phyloP scores from a whole-genome alignment of 2,797 vertebrate species.

The Lacerta bilineata region DNA sequence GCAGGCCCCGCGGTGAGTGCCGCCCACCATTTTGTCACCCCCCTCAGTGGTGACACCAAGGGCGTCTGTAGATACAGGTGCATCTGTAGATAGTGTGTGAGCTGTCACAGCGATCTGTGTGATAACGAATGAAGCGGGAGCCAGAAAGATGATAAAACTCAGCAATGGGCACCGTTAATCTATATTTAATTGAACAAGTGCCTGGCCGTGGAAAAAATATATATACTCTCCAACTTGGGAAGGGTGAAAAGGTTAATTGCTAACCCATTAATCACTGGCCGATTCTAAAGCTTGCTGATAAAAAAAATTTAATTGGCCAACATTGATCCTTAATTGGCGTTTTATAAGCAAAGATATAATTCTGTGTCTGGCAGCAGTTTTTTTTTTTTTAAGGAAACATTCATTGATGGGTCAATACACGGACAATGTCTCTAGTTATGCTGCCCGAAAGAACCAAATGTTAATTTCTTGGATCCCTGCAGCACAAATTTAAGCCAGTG shows the following conservation, averaged over 20 bases:
- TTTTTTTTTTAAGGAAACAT: neutral
- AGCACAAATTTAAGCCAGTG: neutral
- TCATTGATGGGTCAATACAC: accelerated
- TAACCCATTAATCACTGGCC: conserved; percentile 39
- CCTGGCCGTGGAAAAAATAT: neutral
- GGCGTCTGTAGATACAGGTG: neutral
- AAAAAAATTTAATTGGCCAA: conserved; percentile 8
- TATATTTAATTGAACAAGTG: neutral
- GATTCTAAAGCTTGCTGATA: conserved; percentile 33
- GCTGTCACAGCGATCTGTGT: neutral
- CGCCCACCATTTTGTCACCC: no score
- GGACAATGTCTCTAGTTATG: neutral
- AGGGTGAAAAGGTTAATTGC: conserved; percentile 52
- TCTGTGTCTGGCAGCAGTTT: neutral
- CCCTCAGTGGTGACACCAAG: no score
- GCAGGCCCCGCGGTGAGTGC: no score
- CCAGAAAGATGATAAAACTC: neutral
- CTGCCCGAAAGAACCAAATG: neutral
- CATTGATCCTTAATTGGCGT: neutral
- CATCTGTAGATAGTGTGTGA: accelerated
- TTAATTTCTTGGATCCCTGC: neutral
- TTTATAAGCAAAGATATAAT: neutral
- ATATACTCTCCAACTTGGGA: conserved; percentile 1
- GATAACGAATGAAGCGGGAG: neutral
- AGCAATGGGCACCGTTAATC: neutral